Evolutionary conservation across 2,797 vertebrate species (phyloP), one percentile per base, ranked within the genome.

Genomic region (Hozukius guyotensis): DNA sequence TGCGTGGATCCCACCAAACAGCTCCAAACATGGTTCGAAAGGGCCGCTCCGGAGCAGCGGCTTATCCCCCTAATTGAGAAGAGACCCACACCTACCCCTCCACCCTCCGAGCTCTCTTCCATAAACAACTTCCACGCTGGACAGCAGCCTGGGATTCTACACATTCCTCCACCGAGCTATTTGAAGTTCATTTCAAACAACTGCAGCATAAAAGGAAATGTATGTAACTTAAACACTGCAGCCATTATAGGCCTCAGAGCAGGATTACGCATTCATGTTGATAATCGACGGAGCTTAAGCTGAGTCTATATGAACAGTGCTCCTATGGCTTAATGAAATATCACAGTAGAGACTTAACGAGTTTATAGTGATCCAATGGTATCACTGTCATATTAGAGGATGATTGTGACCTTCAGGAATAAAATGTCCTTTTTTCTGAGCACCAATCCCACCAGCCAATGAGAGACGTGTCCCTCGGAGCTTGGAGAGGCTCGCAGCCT

Each of bases 121-220:
- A 91, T 96, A 96, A 96, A 96, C 95, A 95, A 92, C 89, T 81
- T 92, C 92, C 88, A 90, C 36, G 53, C 87, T 88, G 90, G 88
- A 92, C 87, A 32, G 91, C 92, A 75, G 83, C 82, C 93, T 88
- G 81, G 77, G 86, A 93, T 94, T 94, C 91, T 93, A 86, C 85
- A 85, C 93, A 93, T 95, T 93, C 92, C 89, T 87, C 75, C 3
- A 57, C 52, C 16, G 32, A 88, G 87, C 92, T 92, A 90, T 94
- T 91, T 92, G 89, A 91, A 85, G 92, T 93, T 91, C 85, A 76
- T 89, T 94, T 95, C 91, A 95, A 95, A 96, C 94, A 95, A 93
- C 79, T 86, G 86, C 83, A 92, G 92, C 95, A 86, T 95, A 96
- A 96, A 96, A 96, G 95, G 95, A 96, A 95, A 96, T 94, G 95